Percentiles rank a stretch among this genome's conserved stretches.
These are phyloP conservation scores for Littorina saxatilis DNA, from an alignment of 1,140 invertebrate genomes.

Conservation along the genomic window DNA sequence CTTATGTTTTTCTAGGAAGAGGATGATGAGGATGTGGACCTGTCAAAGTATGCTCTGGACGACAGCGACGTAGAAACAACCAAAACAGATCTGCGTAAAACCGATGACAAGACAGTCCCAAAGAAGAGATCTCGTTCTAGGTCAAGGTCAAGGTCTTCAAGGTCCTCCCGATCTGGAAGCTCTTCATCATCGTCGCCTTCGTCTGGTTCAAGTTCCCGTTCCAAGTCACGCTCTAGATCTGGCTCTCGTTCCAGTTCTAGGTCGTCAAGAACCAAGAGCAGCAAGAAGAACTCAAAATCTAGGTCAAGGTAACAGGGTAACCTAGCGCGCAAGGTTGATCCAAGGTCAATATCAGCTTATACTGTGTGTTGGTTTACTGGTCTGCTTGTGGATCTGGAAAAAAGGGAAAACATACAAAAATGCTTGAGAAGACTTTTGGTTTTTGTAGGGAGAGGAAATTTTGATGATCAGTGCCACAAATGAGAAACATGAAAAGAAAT, in stretches of 20 bases:
- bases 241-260: conserved; percentile 42
- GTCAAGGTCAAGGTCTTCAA: conserved; percentile 59
- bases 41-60: conserved; percentile 89
- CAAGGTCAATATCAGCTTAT: conserved; percentile 58
- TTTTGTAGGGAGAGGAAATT: not conserved
- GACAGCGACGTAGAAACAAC: conserved; percentile 73
- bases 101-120: not conserved
- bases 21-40: conserved; percentile 77
- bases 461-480: no score
- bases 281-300: conserved; percentile 52
- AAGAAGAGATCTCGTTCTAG: conserved; percentile 47
- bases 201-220: conserved; percentile 44
- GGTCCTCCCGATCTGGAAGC: conserved; percentile 59
- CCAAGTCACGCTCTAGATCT: conserved; percentile 44
- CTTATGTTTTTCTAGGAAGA: conserved; percentile 21
- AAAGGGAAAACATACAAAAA: not conserved
- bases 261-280: conserved; percentile 30
- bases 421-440: no score
- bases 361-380: conserved; percentile 30
- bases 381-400: not conserved
- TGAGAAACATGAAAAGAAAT: not conserved
- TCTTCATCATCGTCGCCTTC: conserved; percentile 53
- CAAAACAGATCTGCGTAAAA: conserved; percentile 24
- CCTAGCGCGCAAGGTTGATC: conserved; percentile 57
- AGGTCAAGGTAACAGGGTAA: conserved; percentile 68